Percentiles rank a stretch among this genome's conserved stretches.
These are phyloP conservation scores for Embidobia sp. DNA, from an alignment of 2,888 invertebrate species.

Conservation along the genomic window DNA sequence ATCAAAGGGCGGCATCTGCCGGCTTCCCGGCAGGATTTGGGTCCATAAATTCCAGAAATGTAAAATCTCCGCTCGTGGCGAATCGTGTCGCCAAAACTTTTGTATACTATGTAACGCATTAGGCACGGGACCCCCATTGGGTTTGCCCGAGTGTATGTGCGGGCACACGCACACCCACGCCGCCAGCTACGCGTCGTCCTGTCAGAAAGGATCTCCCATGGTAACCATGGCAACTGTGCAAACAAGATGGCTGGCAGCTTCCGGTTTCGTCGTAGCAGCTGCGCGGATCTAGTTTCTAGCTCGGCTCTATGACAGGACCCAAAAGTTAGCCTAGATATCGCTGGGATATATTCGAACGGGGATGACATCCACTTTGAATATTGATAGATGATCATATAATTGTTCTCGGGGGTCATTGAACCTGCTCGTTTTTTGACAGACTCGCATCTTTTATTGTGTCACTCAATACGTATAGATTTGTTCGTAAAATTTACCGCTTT, in stretches of 20 bases:
- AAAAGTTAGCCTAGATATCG: conserved; percentile 33
- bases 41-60: conserved; percentile 79
- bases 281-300: conserved; percentile 80
- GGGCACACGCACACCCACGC: conserved; percentile 29
- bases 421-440: too few relatives aligned
- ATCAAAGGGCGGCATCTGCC: conserved; percentile 77
- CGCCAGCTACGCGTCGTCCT: conserved; percentile 67
- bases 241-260: conserved; percentile 81
- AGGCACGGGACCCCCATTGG: conserved; percentile 73
- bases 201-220: conserved; percentile 77
- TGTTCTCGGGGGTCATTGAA: too few relatives aligned
- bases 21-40: conserved; percentile 56
- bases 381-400: conserved; percentile 6
- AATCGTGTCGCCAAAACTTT: conserved; percentile 69
- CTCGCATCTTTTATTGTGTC: too few relatives aligned
- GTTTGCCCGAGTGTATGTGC: conserved; percentile 59
- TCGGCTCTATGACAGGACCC: conserved; percentile 66
- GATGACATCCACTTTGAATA: conserved; percentile 23
- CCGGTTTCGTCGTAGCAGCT: conserved; percentile 80
- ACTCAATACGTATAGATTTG: too few relatives aligned
- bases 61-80: conserved; percentile 76
- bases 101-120: conserved; percentile 74
- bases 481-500: too few relatives aligned
- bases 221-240: conserved; percentile 81
- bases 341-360: conserved; percentile 3